phyloP scores from a whole-genome alignment of 2,888 invertebrate species.

The Spisula subtruncata region DNA sequence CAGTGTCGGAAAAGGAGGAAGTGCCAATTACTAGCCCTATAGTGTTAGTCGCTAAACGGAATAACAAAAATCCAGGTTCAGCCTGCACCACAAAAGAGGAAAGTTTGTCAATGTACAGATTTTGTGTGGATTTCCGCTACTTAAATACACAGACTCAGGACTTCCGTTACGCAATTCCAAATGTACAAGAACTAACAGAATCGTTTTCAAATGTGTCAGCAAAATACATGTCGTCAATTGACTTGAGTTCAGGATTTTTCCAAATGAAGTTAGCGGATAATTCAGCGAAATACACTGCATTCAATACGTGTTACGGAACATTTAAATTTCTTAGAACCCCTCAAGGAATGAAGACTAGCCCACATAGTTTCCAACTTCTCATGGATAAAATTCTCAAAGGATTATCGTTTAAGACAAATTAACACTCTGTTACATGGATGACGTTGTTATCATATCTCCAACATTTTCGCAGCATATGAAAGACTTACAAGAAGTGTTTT shows the following conservation, averaged over 20 bases:
- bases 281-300: conserved; percentile 60
- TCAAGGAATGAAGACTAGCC: too few species aligned
- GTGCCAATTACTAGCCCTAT: conserved; percentile 57
- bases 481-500: not conserved
- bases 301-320: conserved; percentile 66
- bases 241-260: conserved; percentile 69
- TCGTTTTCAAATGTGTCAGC: conserved; percentile 65
- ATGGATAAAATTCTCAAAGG: conserved; percentile 67
- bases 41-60: conserved; percentile 55
- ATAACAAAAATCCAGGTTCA: conserved; percentile 52
- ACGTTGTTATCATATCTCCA: not conserved
- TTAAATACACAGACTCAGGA: conserved; percentile 63
- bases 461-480: not conserved
- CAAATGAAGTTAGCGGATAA: conserved; percentile 60
- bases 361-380: conserved; percentile 67
- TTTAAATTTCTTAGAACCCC: conserved; percentile 63
- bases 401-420: conserved; percentile 54
- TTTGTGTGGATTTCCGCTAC: conserved; percentile 66
- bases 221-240: conserved; percentile 65
- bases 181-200: conserved; percentile 63
- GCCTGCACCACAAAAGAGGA: conserved; percentile 50
- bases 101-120: conserved; percentile 58
- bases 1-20: conserved; percentile 48
- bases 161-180: conserved; percentile 59
- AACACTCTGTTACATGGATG: conserved; percentile 70